Evolutionary conservation across 2,888 invertebrate genomes (phyloP), one percentile per base, ranked within the genome.

Genomic region (Thelaira solivaga): DNA sequence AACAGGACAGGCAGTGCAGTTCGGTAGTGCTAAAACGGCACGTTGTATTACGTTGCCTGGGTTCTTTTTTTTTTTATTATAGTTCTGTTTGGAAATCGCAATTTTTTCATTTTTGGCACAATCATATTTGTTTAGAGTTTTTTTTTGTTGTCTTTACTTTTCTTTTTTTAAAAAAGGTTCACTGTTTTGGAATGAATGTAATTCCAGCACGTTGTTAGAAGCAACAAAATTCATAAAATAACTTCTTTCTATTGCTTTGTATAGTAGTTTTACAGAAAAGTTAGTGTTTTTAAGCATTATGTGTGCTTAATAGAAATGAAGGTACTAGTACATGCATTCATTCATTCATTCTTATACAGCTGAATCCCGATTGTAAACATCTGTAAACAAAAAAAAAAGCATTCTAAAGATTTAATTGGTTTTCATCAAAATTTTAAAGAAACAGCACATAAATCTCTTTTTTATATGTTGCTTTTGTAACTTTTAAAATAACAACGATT

Each of bases 191-290:
- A 4, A 55, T 29, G 11, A 47, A 72, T 20, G 22, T 76, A 76
- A 76, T 76, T 65, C 76, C 76, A 65, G 49, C 65, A 76, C 76
- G 76, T 76, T 76, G 59, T 24, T 11, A n/a, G n/a, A 57, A 51
- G 59, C 31, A 45, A 65, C 51, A 62, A 62, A 16, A 43, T 20
- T 18, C 16, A 13, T 22, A 68, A 57, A 68, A 68, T 75, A 75
- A 61, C 73, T n/a, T n/a, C 4, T 13, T 75, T 62, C 31, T 34
- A 6, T 43, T n/a, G 41, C 41, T 29, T 22, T 61, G 13, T 45
- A n/a, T n/a, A n/a, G n/a, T 11, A 24, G 2, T 18, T 41, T 22
- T 24, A 24, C 4, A 18, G 8, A 24, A 43, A 41, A 51, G 31
- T 20, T 39, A n/a, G n/a, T 11, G 29, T 51, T 51, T 57, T 18